Evolutionary conservation across 2,113 vertebrate genomes (phyloP).

Genomic region (Tyto alba): DNA sequence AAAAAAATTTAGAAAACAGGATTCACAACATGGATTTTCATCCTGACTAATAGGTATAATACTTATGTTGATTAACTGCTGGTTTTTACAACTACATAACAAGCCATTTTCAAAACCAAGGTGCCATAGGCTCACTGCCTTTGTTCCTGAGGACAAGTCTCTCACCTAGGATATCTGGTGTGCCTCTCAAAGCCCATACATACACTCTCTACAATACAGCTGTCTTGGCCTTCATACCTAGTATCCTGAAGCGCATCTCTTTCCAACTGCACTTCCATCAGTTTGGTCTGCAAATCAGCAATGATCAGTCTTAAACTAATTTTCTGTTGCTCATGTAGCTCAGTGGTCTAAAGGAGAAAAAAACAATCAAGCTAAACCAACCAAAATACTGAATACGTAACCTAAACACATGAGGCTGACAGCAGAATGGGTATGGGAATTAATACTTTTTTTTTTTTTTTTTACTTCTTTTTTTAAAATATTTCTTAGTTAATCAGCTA

Average conservation of each 20-base stretch:
- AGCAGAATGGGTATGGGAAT: background rate
- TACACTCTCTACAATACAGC: background rate
- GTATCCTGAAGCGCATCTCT: slow-evolving; percentile 67
- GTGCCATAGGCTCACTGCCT: background rate
- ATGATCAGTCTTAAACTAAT: slow-evolving; percentile 52
- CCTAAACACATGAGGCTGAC: background rate
- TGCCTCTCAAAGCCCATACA: background rate
- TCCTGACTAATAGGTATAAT: background rate
- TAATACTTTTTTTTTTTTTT: background rate
- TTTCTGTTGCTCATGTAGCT: slow-evolving; percentile 66
- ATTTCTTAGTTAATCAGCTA: background rate
- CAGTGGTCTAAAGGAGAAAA: slow-evolving; percentile 49
- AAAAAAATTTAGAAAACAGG: background rate
- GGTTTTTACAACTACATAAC: background rate
- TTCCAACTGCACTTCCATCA: slow-evolving; percentile 72
- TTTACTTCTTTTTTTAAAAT: no score
- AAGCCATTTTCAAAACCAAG: background rate
- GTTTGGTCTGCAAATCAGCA: slow-evolving; percentile 69
- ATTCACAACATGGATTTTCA: background rate
- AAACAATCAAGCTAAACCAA: background rate
- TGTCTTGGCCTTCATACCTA: slow-evolving; percentile 61
- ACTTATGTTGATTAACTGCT: background rate
- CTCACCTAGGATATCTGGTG: background rate
- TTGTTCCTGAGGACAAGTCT: background rate
- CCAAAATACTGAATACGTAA: background rate